These are phyloP conservation scores for Tillus elongatus DNA, from an alignment of 2,888 invertebrate species.

Conservation along the genomic window DNA sequence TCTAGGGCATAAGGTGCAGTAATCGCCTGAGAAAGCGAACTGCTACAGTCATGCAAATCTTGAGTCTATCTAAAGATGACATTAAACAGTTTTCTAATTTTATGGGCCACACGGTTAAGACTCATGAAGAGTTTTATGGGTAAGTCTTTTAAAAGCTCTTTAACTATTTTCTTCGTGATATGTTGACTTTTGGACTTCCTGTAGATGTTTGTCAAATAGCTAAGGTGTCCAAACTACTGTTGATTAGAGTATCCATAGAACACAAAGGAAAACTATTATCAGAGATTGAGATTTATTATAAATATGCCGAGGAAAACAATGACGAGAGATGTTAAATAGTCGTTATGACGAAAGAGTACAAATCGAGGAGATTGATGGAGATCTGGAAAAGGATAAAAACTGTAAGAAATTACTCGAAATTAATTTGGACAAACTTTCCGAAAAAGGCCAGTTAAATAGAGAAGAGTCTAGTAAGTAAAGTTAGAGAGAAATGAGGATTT, in stretches of 20 bases:
- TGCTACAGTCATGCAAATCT: conserved; percentile 19
- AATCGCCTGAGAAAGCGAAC: conserved; percentile 23
- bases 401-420: no score
- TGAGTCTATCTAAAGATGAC: conserved; percentile 7
- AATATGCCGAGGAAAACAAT: conserved; percentile 3
- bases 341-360: background rate
- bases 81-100: conserved; percentile 9
- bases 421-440: no score
- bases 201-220: conserved; percentile 21
- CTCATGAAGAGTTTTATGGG: conserved; percentile 7
- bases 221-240: conserved; percentile 21
- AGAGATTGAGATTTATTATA: background rate
- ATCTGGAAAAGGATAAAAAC: background rate
- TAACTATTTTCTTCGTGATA: background rate
- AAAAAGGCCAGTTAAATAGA: no score
- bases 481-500: background rate
- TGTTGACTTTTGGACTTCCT: conserved; percentile 15
- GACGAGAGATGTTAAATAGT: conserved; percentile 3
- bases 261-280: conserved; percentile 12
- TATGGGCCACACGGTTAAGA: conserved; percentile 10
- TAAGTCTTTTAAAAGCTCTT: conserved; percentile 5
- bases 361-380: conserved; percentile 1
- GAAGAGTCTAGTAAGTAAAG: conserved; percentile 1
- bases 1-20: background rate
- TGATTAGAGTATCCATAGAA: conserved; percentile 17